Percentiles rank a stretch among this genome's conserved stretches.
phyloP scores from a whole-genome alignment of 30 jellyfish, hydroid and myxozoan species.

The Rhopilema esculentum region DNA sequence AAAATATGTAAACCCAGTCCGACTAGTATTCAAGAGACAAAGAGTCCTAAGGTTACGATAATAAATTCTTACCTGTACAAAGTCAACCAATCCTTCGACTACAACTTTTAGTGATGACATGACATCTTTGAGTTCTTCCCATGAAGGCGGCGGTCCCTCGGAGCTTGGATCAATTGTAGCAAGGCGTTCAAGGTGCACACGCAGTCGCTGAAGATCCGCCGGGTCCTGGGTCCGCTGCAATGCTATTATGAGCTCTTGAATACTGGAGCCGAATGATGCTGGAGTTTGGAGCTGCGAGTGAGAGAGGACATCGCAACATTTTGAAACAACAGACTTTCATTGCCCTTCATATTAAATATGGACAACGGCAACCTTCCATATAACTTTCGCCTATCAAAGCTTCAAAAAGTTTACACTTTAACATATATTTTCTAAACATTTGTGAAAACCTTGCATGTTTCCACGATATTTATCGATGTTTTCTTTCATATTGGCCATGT shows the following conservation, averaged over 20 bases:
- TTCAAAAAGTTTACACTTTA: no score
- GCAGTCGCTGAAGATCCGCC: conserved; percentile 85
- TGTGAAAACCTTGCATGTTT: no score
- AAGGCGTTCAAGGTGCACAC: conserved; percentile 78
- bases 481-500: no score
- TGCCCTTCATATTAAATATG: no score
- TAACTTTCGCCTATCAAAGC: no score
- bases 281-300: conserved; percentile 92
- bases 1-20: no score
- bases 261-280: conserved; percentile 97
- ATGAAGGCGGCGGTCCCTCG: conserved; percentile 91
- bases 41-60: no score
- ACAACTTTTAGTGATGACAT: conserved; percentile 73
- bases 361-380: no score
- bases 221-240: conserved; percentile 97
- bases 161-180: conserved; percentile 98
- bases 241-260: conserved; percentile 95
- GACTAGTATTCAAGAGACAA: no score
- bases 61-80: conserved; percentile 75
- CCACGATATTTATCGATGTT: no score
- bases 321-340: no score
- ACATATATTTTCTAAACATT: no score
- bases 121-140: conserved; percentile 85
- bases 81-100: conserved; percentile 87
- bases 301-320: neutral